Base-by-base conservation (phyloP, 2,113 vertebrate species). In the Eleginops maclovinus region DNA sequence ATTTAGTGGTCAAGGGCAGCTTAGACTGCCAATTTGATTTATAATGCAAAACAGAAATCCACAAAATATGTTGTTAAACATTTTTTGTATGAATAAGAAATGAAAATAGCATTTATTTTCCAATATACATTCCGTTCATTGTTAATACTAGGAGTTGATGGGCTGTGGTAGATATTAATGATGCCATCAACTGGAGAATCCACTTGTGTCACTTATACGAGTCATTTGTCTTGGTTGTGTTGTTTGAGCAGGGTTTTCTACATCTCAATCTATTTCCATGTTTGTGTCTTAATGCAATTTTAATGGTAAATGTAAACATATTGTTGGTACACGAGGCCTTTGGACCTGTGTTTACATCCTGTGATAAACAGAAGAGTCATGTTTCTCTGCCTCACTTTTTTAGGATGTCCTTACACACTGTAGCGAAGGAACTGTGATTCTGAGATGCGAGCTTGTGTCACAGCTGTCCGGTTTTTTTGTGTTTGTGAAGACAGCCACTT, bases 401-500 rank as follows among this genome's bases (percentile, higher is more conserved):
- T 11, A n/a, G 16, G 19, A 24, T 44, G 44, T 70, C 50, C 31
- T 44, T 40, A 3, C 4, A 9, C 16, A 40, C 64, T 26, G 43
- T 16, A 14, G 28, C 0, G 15, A 78, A 82, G 46, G 60, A 83
- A 78, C 24, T 60, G 44, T 72, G 40, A 71, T 65, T 65, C 61
- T 73, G 5, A 41, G 50, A 79, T 59, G 59, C 43, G 63, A 75
- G 58, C 28, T 69, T 21, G 7, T 65, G 56, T 59, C 44, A 68
- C 68, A 62, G 65, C 56, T 51, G 14, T 59, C 51, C 12, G 3
- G 1, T 19, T 44, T n/a, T 10, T 16, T 11, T 26, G 31, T 36
- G 31, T 24, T 21, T 36, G 17, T 79, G 58, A 65, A 67, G 58
- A 72, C 72, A 83, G 69, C 76, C 71, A 66, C 67, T 79, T 77